Evolutionary conservation across 92 coral and sea anemone genomes (phyloP).

Genomic region (Hydrozoanthus gracilis): DNA sequence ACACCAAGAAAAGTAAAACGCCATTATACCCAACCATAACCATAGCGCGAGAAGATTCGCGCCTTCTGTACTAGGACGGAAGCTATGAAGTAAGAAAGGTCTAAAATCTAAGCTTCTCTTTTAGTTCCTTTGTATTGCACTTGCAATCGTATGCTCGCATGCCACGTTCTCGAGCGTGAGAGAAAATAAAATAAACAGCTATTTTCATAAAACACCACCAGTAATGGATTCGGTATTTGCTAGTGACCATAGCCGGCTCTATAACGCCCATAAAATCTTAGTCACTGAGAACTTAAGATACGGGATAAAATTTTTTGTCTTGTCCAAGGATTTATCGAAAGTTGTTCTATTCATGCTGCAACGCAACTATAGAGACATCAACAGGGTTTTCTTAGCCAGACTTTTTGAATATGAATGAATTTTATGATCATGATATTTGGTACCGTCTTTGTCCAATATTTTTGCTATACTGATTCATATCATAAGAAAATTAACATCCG

Average conservation of each 20-base stretch:
- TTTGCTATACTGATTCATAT: too few relatives aligned
- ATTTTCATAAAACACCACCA: slow-evolving; percentile 10
- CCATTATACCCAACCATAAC: background rate
- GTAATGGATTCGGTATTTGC: slow-evolving; percentile 10
- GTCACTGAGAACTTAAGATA: too few relatives aligned
- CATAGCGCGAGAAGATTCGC: background rate
- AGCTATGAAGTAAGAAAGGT: background rate
- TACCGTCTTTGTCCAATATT: too few relatives aligned
- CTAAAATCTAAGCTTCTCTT: slow-evolving; percentile 3
- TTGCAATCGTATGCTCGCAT: background rate
- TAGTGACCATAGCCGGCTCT: slow-evolving; percentile 24
- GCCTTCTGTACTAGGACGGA: background rate
- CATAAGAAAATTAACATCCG: too few relatives aligned
- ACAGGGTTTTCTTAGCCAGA: too few relatives aligned
- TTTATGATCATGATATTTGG: too few relatives aligned
- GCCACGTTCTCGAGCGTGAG: slow-evolving; percentile 21
- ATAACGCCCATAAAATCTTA: background rate
- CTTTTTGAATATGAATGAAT: too few relatives aligned
- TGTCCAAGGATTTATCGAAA: too few relatives aligned
- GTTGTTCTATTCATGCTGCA: too few relatives aligned
- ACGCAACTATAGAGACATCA: too few relatives aligned
- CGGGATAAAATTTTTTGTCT: too few relatives aligned
- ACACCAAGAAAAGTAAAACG: background rate
- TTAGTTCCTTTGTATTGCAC: background rate
- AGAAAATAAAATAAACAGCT: background rate